A percentile compares a stretch with the other conserved stretches of the same genome.
Conservation (phyloP, 1,140 invertebrate species). For the Drosophila kikkawai region DNA sequence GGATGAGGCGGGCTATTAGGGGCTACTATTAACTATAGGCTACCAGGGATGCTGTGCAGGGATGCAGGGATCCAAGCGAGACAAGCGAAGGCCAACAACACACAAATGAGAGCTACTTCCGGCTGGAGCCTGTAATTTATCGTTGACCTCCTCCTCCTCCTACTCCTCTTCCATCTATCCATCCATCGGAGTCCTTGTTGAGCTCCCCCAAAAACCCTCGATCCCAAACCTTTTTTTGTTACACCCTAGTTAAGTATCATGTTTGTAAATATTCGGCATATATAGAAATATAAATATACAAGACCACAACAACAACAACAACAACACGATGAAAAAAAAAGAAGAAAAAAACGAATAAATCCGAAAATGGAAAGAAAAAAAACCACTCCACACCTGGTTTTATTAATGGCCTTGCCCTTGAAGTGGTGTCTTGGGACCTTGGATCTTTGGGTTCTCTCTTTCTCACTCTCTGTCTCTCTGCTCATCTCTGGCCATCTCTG, state of each 20-base stretch:
- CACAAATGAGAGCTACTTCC: constrained; percentile 26
- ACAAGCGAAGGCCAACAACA: neutral
- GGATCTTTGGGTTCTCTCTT: neutral
- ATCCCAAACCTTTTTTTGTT: constrained; percentile 44
- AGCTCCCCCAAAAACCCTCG: neutral
- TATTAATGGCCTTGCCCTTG: constrained; percentile 18
- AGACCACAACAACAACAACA: constrained; percentile 16
- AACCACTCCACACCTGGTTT: constrained; percentile 19
- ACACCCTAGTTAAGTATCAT: constrained; percentile 73
- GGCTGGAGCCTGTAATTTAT: constrained; percentile 48
- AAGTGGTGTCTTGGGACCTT: neutral
- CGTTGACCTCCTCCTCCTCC: constrained; percentile 19
- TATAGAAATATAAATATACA: constrained; percentile 35
- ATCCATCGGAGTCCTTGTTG: constrained; percentile 16
- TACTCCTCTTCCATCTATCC: constrained; percentile 1
- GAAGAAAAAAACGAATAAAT: constrained; percentile 41
- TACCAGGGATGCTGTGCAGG: neutral
- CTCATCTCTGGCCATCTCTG: constrained; percentile 20
- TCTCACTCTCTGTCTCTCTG: constrained; percentile 1
- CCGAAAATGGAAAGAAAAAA: constrained; percentile 26
- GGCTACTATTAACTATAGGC: too few relatives aligned
- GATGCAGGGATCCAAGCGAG: constrained; percentile 6
- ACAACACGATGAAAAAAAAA: neutral
- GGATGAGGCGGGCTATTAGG: constrained; percentile 80
- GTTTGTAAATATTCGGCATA: constrained; percentile 77